Evolutionary conservation across 2,797 vertebrate genomes (phyloP).

Genomic region (Erethizon dorsatum): DNA sequence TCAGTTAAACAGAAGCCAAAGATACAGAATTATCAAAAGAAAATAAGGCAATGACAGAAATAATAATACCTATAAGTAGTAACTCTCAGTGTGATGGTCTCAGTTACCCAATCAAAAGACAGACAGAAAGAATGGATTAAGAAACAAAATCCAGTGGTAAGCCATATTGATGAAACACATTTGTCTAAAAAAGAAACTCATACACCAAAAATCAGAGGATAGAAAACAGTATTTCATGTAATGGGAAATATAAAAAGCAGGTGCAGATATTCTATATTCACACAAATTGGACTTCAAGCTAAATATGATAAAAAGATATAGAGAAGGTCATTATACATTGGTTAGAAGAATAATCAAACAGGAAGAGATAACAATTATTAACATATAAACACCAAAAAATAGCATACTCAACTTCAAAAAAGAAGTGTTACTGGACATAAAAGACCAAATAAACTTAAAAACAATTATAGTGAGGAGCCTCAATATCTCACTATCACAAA

Average conservation of each 20-base stretch:
- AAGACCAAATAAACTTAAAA: background rate
- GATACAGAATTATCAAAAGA: background rate
- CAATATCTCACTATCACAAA: background rate
- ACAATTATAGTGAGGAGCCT: background rate
- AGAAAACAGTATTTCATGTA: background rate
- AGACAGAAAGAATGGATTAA: background rate
- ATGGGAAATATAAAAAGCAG: background rate
- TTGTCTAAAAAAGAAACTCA: background rate
- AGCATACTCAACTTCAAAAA: background rate
- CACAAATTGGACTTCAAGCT: background rate
- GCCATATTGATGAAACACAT: background rate
- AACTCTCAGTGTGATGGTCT: background rate
- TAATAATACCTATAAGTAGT: background rate
- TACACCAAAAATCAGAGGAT: background rate
- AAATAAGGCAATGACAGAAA: background rate
- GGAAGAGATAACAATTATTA: background rate
- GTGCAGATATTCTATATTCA: background rate
- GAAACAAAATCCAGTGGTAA: background rate
- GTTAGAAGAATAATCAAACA: background rate
- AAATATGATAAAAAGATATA: background rate
- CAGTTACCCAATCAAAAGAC: background rate
- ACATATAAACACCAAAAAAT: background rate
- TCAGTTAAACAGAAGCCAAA: background rate
- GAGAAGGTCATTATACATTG: background rate
- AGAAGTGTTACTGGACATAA: background rate